Evolutionary conservation across 2,797 vertebrate genomes (phyloP).

Genomic region (Merluccius polli): DNA sequence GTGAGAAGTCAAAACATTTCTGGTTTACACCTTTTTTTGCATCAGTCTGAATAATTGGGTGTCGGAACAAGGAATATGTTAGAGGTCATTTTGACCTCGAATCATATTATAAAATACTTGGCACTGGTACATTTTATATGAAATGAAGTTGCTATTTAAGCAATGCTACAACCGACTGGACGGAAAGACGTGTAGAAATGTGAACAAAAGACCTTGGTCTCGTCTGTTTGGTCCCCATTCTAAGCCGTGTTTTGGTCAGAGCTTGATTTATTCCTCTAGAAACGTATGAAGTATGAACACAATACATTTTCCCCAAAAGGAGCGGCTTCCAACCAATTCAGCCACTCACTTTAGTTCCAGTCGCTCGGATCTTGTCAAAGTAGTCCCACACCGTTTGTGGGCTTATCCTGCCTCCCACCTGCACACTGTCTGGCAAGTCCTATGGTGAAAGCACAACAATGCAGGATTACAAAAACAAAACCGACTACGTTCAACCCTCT

Average conservation of each 20-base stretch:
- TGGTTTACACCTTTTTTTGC: neutral
- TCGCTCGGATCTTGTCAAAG: constrained; percentile 97
- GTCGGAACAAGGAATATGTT: no score
- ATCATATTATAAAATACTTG: neutral
- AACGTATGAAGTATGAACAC: neutral
- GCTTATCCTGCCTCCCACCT: constrained; percentile 95
- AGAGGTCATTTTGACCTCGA: no score
- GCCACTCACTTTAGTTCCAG: constrained; percentile 90
- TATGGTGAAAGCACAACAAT: constrained; percentile 40
- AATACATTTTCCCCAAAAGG: neutral
- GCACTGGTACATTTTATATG: neutral
- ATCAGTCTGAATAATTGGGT: no score
- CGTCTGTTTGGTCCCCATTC: no score
- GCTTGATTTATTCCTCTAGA: neutral
- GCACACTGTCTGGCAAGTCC: constrained; percentile 96
- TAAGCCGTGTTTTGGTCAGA: neutral
- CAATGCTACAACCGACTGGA: neutral
- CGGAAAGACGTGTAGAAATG: neutral
- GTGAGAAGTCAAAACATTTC: constrained; percentile 20
- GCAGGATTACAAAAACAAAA: neutral
- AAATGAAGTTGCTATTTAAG: no score
- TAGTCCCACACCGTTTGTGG: constrained; percentile 99
- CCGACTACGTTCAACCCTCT: neutral
- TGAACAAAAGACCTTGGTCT: neutral
- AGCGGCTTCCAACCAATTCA: neutral